Evolutionary conservation across 2,113 vertebrate genomes (phyloP).

Genomic region (Turdus rufiventris): DNA sequence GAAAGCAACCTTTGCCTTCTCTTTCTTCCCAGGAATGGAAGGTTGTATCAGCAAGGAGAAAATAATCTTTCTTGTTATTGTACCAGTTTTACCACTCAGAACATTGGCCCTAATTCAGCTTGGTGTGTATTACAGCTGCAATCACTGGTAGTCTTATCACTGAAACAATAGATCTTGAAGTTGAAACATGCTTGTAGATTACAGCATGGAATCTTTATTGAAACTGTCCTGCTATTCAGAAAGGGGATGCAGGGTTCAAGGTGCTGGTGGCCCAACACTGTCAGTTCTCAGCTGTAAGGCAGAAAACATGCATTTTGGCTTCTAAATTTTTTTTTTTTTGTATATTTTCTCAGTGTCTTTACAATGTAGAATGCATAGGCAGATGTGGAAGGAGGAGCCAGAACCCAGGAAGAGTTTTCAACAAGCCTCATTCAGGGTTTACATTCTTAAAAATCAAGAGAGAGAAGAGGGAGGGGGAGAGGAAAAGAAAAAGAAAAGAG

Average conservation of each 20-base stretch:
- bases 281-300: not conserved
- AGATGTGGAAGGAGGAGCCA: not conserved
- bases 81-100: not conserved
- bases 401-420: not conserved
- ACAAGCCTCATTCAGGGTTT: not conserved
- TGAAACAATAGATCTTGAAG: not conserved
- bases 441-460: not conserved
- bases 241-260: not conserved
- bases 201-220: not conserved
- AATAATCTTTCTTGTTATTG: not conserved
- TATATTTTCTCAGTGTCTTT: not conserved
- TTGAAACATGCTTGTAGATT: not conserved
- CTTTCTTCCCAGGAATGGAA: not conserved
- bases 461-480: accelerated
- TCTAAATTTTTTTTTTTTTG: accelerated
- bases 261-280: not conserved
- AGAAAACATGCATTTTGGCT: not conserved
- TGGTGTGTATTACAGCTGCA: not conserved
- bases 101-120: not conserved
- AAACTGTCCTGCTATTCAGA: not conserved
- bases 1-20: not conserved
- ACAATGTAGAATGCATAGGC: not conserved
- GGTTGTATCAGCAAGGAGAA: not conserved
- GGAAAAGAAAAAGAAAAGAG: no score
- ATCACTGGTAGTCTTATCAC: not conserved